Base-by-base conservation (phyloP, 2,797 vertebrate genomes). In the Neosilurus mollespiculum region DNA sequence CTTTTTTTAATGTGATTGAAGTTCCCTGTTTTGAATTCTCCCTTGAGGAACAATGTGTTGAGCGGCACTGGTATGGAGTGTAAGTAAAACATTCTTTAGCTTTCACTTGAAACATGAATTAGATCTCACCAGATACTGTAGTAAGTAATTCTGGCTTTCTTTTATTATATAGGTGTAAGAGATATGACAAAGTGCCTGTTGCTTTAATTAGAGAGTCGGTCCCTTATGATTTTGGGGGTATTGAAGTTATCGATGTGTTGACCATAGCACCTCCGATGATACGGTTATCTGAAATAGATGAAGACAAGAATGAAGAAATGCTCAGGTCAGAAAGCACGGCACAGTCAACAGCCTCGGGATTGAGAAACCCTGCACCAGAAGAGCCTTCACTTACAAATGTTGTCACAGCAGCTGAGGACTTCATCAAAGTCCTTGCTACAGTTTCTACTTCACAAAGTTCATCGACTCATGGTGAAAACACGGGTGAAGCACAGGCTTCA, bases 1-100 rank as follows among this genome's bases (percentile, higher is more conserved):
- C 96, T 0, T 98, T 97, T 93, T 97, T 97, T 90, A 98, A 97
- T 10, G 94, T 98, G 84, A 96, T 98, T 16, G 93, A 94, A 71
- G 95, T 93, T 72, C 97, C 97, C 14, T 99, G 97, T 91, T 98
- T 97, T 59, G 95, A 96, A 53, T 90, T 98, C 1, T 73, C 73
- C 70, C 96, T 94, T 80, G 94, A 95, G 87, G 95, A 97, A 22
- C 95, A 95, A 85, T 97, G 96, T 34, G 93, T 94, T 72, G 96
- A 99, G 86, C 93, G 94, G 0, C 94, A 95, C 86, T 97, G 97
- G 95, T 98, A 98, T 0, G 93, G 97, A 75, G 90, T 96, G 98
- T 99, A 93, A 98, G 98, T 95, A 93, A 88, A 72, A 56, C 8
- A 14, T 59, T 34, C 53, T 72, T 7, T 14, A 26, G 51, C 4